Percentiles rank a stretch among this genome's conserved stretches.
Evolutionary conservation across 1,140 invertebrate species (phyloP).

Genomic region (Drosophila santomea): DNA sequence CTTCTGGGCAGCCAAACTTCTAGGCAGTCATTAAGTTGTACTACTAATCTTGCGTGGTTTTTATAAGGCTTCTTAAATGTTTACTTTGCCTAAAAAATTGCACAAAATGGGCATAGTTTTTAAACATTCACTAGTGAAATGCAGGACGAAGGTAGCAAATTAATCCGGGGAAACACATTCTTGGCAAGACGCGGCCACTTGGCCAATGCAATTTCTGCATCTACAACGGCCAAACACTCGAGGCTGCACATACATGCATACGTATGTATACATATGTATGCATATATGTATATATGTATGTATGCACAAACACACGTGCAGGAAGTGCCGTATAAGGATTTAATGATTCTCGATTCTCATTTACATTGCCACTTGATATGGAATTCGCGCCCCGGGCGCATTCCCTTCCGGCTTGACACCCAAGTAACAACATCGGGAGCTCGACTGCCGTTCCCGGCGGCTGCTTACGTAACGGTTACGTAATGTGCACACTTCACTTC

Average conservation of each 20-base stretch:
- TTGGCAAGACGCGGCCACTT: constrained; percentile 2
- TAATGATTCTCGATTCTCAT: constrained; percentile 44
- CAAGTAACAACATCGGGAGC: constrained; percentile 20
- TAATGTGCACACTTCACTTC: constrained; percentile 32
- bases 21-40: too few species aligned
- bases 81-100: too few species aligned
- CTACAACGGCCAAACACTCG: neutral
- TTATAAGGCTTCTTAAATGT: too few species aligned
- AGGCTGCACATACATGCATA: neutral
- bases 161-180: constrained; percentile 1
- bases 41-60: too few species aligned
- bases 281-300: neutral
- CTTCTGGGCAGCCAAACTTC: too few species aligned
- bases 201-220: constrained; percentile 14
- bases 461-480: constrained; percentile 37
- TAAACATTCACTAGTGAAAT: too few species aligned
- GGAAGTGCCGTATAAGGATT: constrained; percentile 33
- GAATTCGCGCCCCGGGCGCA: constrained; percentile 28
- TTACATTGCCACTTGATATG: constrained; percentile 34
- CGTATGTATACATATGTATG: too few species aligned
- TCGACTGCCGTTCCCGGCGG: constrained; percentile 8
- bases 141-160: neutral
- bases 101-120: too few species aligned
- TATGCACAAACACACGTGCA: neutral
- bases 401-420: constrained; percentile 29